These are phyloP conservation scores for Drosophila acutilabella DNA, from an alignment of 2,888 invertebrate species.

Conservation along the genomic window DNA sequence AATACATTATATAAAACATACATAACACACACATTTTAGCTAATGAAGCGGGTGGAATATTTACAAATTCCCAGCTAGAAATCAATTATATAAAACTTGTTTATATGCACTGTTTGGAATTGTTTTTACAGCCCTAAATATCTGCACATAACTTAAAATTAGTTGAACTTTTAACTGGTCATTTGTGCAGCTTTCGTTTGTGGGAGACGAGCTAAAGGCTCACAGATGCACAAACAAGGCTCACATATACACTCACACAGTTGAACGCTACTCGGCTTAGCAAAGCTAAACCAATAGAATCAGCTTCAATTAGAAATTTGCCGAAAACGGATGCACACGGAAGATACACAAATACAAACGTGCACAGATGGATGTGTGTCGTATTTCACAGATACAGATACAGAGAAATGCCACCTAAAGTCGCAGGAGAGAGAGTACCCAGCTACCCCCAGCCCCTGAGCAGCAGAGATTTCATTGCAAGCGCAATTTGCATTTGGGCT, in stretches of 20 bases:
- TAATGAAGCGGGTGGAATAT: no score
- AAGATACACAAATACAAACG: slow-evolving; percentile 3
- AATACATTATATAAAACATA: no score
- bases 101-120: background rate
- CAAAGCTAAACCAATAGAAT: slow-evolving; percentile 52
- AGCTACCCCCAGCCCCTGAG: background rate
- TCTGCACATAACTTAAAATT: background rate
- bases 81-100: background rate
- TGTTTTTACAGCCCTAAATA: background rate
- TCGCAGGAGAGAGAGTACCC: slow-evolving; percentile 2
- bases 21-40: no score
- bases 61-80: no score
- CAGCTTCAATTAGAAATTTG: slow-evolving; percentile 66
- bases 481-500: slow-evolving; percentile 72
- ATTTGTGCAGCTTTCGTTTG: slow-evolving; percentile 14
- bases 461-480: slow-evolving; percentile 54
- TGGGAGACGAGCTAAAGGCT: background rate
- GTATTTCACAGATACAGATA: slow-evolving; percentile 21
- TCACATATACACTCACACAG: background rate
- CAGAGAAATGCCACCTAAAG: slow-evolving; percentile 16
- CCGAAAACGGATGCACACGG: slow-evolving; percentile 50
- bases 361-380: slow-evolving; percentile 8
- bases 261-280: slow-evolving; percentile 30
- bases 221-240: background rate
- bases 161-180: slow-evolving; percentile 3